Evolutionary conservation across 2,797 vertebrate species (phyloP).

Genomic region (Pristis pectinata): DNA sequence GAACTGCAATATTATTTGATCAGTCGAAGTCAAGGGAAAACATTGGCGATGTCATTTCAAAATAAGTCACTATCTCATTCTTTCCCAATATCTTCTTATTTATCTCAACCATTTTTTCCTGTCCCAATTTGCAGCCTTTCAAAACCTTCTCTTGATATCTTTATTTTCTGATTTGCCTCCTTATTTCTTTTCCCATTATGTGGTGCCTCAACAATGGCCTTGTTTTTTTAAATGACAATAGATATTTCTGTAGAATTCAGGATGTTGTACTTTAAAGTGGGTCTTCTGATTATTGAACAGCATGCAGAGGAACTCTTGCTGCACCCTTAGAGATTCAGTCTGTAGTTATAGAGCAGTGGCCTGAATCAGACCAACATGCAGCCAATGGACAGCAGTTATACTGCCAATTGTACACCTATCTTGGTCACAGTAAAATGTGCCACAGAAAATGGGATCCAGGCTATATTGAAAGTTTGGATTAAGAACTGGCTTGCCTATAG

Average conservation of each 20-base stretch:
- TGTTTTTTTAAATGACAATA: neutral
- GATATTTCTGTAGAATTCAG: neutral
- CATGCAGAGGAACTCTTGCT: neutral
- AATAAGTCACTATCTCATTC: neutral
- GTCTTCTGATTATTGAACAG: neutral
- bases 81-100: neutral
- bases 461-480: no score
- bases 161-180: neutral
- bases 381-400: neutral
- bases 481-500: no score
- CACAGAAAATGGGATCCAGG: no score
- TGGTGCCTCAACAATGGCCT: neutral
- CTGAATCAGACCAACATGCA: neutral
- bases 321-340: neutral
- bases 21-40: neutral
- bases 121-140: neutral
- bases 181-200: neutral
- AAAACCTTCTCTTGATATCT: neutral
- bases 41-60: neutral
- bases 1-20: neutral
- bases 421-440: neutral
- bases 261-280: neutral
- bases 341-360: neutral
- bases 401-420: neutral
- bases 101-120: neutral